A percentile compares a stretch with the other conserved stretches of the same genome.
Evolutionary conservation across 37 sponge, comb jelly and placozoan genomes (phyloP).

Genomic region (Chondrilla cf. caribensis): DNA sequence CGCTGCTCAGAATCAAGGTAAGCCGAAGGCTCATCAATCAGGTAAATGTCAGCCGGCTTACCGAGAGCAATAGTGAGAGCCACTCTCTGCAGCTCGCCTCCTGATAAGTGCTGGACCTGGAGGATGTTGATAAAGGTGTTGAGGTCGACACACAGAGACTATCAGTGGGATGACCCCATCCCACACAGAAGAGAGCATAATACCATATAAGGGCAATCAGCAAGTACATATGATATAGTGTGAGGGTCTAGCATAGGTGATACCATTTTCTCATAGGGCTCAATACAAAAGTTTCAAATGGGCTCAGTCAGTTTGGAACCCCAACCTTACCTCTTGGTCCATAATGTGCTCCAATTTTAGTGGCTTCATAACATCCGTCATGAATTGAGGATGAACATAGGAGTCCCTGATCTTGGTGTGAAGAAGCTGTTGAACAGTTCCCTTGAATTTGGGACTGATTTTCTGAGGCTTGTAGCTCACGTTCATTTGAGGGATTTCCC

Average conservation of each 20-base stretch:
- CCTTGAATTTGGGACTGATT: slow-evolving; percentile 97
- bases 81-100: slow-evolving; percentile 97
- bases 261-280: too few species aligned
- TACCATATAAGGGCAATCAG: too few species aligned
- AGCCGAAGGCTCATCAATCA: slow-evolving; percentile 98
- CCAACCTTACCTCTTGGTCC: slow-evolving; percentile 75
- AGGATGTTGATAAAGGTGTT: background rate
- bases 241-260: too few species aligned
- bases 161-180: background rate
- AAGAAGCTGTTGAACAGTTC: slow-evolving; percentile 89
- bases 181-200: too few species aligned
- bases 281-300: too few species aligned
- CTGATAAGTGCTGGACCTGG: slow-evolving; percentile 89
- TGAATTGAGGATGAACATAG: slow-evolving; percentile 97
- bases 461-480: slow-evolving; percentile 99
- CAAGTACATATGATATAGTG: too few species aligned
- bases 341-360: slow-evolving; percentile 75
- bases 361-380: slow-evolving; percentile 97
- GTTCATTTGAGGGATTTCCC: slow-evolving; percentile 86
- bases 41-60: slow-evolving; percentile 97
- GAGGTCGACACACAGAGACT: background rate
- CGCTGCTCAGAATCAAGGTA: slow-evolving; percentile 99
- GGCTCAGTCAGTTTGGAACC: too few species aligned
- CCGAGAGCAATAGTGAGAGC: slow-evolving; percentile 91
- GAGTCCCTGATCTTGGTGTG: slow-evolving; percentile 95